Evolutionary conservation across 2,113 vertebrate genomes (phyloP).

Genomic region (Perca schrenkii): DNA sequence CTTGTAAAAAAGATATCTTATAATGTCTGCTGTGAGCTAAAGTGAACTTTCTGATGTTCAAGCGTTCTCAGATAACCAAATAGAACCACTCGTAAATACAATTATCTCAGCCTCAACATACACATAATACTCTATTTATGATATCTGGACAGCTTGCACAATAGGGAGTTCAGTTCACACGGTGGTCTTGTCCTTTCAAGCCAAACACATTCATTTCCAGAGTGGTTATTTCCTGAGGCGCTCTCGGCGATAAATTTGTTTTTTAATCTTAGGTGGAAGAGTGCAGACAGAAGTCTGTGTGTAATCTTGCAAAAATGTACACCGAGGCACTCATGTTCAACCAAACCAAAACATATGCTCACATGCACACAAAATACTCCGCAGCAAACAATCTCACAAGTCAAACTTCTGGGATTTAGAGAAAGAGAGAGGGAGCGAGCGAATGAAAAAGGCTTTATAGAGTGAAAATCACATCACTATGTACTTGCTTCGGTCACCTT

Average conservation of each 20-base stretch:
- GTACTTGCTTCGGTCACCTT: conserved; percentile 61
- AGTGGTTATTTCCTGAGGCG: conserved; percentile 51
- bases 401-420: conserved; percentile 28
- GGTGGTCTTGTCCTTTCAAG: conserved; percentile 37
- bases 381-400: conserved; percentile 36
- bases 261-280: conserved; percentile 33
- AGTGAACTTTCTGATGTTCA: conserved; percentile 41
- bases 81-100: conserved; percentile 45
- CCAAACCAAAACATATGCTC: conserved; percentile 15
- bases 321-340: conserved; percentile 22
- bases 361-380: background rate
- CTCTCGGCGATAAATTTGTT: conserved; percentile 29
- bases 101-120: conserved; percentile 37
- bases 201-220: conserved; percentile 44
- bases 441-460: conserved; percentile 1
- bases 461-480: conserved; percentile 33
- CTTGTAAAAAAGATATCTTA: conserved; percentile 24
- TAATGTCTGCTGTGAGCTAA: conserved; percentile 37
- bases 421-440: background rate
- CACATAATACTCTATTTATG: conserved; percentile 33
- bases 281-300: background rate
- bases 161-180: conserved; percentile 25
- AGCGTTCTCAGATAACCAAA: conserved; percentile 42
- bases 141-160: conserved; percentile 47
- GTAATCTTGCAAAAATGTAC: conserved; percentile 33